Conservation (phyloP, 2,113 vertebrate genomes). For the Onychostoma macrolepis region DNA sequence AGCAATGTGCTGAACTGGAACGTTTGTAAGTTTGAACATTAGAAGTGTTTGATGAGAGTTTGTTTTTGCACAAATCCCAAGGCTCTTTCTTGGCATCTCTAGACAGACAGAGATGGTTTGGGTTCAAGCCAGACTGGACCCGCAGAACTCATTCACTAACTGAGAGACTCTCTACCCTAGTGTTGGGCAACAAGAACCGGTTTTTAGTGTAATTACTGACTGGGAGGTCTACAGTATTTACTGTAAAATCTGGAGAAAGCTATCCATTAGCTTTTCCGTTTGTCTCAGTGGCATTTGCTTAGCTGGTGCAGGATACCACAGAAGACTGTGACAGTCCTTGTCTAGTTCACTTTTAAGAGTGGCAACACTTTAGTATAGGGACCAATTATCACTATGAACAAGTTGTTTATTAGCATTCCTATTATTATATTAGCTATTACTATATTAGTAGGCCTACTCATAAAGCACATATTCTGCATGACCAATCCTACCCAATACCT, state of each 20-base stretch:
- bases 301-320: background rate
- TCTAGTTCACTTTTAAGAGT: background rate
- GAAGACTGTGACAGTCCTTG: background rate
- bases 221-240: background rate
- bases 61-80: background rate
- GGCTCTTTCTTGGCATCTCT: background rate
- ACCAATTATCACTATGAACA: too few relatives aligned
- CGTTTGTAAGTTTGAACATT: background rate
- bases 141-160: background rate
- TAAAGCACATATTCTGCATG: too few relatives aligned
- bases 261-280: background rate
- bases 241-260: background rate
- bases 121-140: background rate
- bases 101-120: background rate
- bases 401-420: too few relatives aligned
- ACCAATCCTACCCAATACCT: too few relatives aligned
- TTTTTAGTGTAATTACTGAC: background rate
- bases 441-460: too few relatives aligned
- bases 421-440: too few relatives aligned
- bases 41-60: constrained; percentile 4
- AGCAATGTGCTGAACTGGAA: background rate
- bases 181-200: background rate
- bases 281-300: background rate
- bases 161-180: background rate
- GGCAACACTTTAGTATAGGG: too few relatives aligned